Conservation (phyloP, 2,888 invertebrate species). For the Patella caerulea region DNA sequence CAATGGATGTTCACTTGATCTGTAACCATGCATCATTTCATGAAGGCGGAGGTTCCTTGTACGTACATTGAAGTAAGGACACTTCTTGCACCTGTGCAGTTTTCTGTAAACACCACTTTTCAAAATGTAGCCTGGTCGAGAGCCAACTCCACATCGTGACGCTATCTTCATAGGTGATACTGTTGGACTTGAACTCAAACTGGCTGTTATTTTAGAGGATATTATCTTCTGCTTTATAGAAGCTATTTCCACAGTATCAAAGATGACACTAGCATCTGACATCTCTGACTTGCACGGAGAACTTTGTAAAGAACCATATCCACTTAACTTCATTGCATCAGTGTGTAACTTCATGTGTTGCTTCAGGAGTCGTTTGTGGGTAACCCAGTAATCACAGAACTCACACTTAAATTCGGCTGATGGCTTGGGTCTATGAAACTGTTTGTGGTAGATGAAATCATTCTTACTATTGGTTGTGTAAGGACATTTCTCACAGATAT, state of each 20-base stretch:
- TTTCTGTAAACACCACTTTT: conserved; percentile 75
- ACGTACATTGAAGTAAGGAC: conserved; percentile 87
- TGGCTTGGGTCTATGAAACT: conserved; percentile 82
- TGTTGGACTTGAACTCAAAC: conserved; percentile 56
- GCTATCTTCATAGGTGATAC: conserved; percentile 62
- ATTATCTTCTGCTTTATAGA: conserved; percentile 67
- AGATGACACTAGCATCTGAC: conserved; percentile 53
- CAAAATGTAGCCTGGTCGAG: conserved; percentile 57
- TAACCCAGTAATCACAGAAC: conserved; percentile 86
- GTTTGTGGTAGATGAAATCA: conserved; percentile 88
- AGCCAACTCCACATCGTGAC: conserved; percentile 49
- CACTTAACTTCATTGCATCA: conserved; percentile 18
- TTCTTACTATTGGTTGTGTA: conserved; percentile 89
- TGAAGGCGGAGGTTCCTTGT: conserved; percentile 86
- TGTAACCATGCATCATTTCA: conserved; percentile 82
- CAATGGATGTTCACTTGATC: conserved; percentile 59
- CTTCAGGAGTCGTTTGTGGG: conserved; percentile 83
- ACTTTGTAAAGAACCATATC: conserved; percentile 29
- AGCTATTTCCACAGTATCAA: conserved; percentile 63
- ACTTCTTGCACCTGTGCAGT: conserved; percentile 87
- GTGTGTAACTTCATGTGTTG: conserved; percentile 86
- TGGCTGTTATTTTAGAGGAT: conserved; percentile 62
- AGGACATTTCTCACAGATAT: conserved; percentile 85
- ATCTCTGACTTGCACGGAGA: conserved; percentile 64
- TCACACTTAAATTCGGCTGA: conserved; percentile 86